These are phyloP conservation scores for Tyria jacobaeae DNA, from an alignment of 2,888 invertebrate species.

Conservation along the genomic window DNA sequence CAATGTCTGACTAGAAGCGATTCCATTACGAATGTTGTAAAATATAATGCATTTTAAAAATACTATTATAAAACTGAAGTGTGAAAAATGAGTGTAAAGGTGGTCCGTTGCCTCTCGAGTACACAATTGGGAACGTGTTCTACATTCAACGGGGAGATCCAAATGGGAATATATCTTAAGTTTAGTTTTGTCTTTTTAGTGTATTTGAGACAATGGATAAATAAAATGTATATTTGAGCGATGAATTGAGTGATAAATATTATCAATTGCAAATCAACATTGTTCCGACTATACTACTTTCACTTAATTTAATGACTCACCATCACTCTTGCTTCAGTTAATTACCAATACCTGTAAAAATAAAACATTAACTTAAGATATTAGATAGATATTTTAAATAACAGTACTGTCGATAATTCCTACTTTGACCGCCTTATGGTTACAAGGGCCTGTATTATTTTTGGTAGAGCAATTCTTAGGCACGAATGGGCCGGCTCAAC, in stretches of 20 bases:
- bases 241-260: conserved; percentile 56
- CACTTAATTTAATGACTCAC: conserved; percentile 65
- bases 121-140: conserved; percentile 32
- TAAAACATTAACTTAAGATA: background rate
- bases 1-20: conserved; percentile 55
- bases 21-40: conserved; percentile 27
- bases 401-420: too few relatives aligned
- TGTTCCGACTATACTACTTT: conserved; percentile 39
- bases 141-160: conserved; percentile 28
- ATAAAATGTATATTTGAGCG: conserved; percentile 69
- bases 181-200: conserved; percentile 17
- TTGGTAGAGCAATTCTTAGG: too few relatives aligned
- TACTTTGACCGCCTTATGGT: too few relatives aligned
- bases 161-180: conserved; percentile 32
- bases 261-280: conserved; percentile 48
- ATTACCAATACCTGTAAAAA: conserved; percentile 44
- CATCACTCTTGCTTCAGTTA: conserved; percentile 55
- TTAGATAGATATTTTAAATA: too few relatives aligned
- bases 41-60: conserved; percentile 25
- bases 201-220: conserved; percentile 25
- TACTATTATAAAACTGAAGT: conserved; percentile 25
- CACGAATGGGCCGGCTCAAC: too few relatives aligned
- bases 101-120: conserved; percentile 22
- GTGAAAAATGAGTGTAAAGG: conserved; percentile 45
- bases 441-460: too few relatives aligned